A percentile compares a stretch with the other conserved stretches of the same genome.
These are phyloP conservation scores for Drosophila nr. perissopoda DNA, from an alignment of 2,888 invertebrate species.

Conservation along the genomic window DNA sequence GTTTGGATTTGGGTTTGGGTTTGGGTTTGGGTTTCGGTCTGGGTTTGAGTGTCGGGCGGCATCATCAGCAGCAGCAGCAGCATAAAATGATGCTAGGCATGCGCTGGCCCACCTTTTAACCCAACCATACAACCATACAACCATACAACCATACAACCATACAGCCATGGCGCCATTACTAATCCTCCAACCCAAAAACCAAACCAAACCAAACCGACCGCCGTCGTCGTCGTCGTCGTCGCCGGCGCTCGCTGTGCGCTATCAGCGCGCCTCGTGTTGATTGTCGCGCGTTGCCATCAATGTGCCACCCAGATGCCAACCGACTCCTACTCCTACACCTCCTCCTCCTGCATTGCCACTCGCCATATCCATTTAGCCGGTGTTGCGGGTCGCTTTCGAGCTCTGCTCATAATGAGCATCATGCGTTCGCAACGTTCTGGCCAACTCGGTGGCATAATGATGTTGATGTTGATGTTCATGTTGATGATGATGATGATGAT, in stretches of 20 bases:
- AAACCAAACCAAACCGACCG: constrained; percentile 29
- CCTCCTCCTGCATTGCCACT: constrained; percentile 4
- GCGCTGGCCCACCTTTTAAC: constrained; percentile 65
- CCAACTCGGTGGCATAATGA: constrained; percentile 9
- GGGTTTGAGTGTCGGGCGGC: constrained; percentile 15
- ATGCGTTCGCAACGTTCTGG: constrained; percentile 51
- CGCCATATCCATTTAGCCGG: constrained; percentile 45
- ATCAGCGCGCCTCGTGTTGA: constrained; percentile 72
- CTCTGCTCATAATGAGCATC: constrained; percentile 59
- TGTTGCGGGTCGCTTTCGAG: constrained; percentile 49
- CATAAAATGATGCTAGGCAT: constrained; percentile 60
- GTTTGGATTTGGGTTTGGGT: constrained; percentile 2
- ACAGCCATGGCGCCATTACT: constrained; percentile 58
- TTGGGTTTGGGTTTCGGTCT: constrained; percentile 8
- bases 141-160: constrained; percentile 32
- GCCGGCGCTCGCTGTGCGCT: constrained; percentile 55
- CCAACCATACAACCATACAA: constrained; percentile 35
- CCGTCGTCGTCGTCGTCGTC: constrained; percentile 25
- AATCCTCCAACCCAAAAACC: constrained; percentile 64
- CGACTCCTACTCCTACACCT: constrained; percentile 10
- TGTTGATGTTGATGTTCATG: not conserved
- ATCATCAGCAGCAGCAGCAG: constrained; percentile 29
- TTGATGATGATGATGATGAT: constrained; percentile 6
- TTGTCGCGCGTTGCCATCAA: constrained; percentile 75
- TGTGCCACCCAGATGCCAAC: constrained; percentile 47